Evolutionary conservation across 1,140 invertebrate genomes (phyloP).

Genomic region (Physella acuta): DNA sequence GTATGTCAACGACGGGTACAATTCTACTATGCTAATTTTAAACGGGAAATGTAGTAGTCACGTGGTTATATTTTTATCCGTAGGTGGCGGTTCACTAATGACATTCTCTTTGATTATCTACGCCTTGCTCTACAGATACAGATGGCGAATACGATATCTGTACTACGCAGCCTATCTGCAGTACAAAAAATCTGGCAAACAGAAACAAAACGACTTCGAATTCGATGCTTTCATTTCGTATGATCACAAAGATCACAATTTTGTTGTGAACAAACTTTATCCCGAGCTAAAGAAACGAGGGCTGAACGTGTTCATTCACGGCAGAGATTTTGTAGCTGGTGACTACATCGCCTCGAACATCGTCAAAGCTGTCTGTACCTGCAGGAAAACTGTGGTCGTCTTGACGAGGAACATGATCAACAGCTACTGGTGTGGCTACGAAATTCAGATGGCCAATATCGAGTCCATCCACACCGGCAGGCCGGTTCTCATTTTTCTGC

Average conservation of each 20-base stretch:
- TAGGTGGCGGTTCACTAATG: slow-evolving; percentile 5
- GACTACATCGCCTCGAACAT: slow-evolving; percentile 66
- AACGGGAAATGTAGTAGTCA: slow-evolving; percentile 24
- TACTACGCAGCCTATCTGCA: slow-evolving; percentile 35
- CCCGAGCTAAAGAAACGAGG: slow-evolving; percentile 29
- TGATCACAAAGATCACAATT: slow-evolving; percentile 28
- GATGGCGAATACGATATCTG: slow-evolving; percentile 41
- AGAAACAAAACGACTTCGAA: slow-evolving; percentile 13
- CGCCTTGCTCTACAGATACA: slow-evolving; percentile 32
- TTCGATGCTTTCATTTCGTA: slow-evolving; percentile 44
- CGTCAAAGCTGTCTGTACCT: slow-evolving; percentile 65
- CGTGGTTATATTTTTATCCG: slow-evolving; percentile 21
- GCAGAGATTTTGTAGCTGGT: slow-evolving; percentile 46
- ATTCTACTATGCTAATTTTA: slow-evolving; percentile 19
- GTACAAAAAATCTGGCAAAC: slow-evolving; percentile 1
- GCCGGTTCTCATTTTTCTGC: slow-evolving; percentile 27
- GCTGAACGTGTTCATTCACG: slow-evolving; percentile 39
- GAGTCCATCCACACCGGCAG: slow-evolving; percentile 29
- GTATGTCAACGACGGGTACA: slow-evolving; percentile 2
- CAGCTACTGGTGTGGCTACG: slow-evolving; percentile 72
- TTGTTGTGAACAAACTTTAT: slow-evolving; percentile 30
- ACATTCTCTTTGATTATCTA: slow-evolving; percentile 19
- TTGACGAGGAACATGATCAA: slow-evolving; percentile 67
- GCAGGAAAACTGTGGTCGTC: slow-evolving; percentile 67
- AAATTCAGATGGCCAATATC: slow-evolving; percentile 55